Evolutionary conservation across 2,797 vertebrate species (phyloP), one percentile per base, ranked within the genome.

Genomic region (Calcarius lapponicus): DNA sequence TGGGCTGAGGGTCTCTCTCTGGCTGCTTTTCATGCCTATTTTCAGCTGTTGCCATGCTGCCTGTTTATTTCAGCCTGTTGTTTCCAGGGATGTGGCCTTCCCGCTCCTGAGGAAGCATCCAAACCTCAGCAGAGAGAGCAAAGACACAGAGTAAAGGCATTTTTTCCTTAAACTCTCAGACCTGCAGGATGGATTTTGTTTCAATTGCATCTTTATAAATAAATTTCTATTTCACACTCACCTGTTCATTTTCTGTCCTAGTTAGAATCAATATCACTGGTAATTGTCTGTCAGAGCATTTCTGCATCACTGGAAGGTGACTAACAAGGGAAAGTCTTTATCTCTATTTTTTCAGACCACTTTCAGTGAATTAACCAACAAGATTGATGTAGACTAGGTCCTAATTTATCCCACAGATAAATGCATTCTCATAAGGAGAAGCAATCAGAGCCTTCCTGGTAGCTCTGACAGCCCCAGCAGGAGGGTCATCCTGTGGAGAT

Each of bases 181-280:
- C 54, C 69, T 88, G 47, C 17, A 74, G 57, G 65, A 89, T 36
- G 58, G 79, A 72, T 90, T 94, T 88, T 81, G 51, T 94, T 95
- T 92, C 93, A 80, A 66, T 91, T 92, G 75, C 70, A 51, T 86
- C 83, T 95, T 95, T 80, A 95, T 94, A 92, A 90, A 93, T 84
- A 95, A 91, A 82, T 86, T 82, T 72, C 71, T 88, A 28, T 93
- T 94, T 91, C 10, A 4, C n/a, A 62, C n/a, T 81, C 85, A 87
- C 90, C 91, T 92, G 78, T 86, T 92, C 48, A 21, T 93, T 91
- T 92, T 86, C 80, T 95, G 61, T 60, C 74, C 86, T 92, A 75
- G 50, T 78, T 92, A 78, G 80, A 93, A 93, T 96, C 93, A 88
- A 79, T 92, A 94, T 75, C 84, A 78, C 56, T 1, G 28, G 71